Conservation (phyloP, 2,113 vertebrate genomes). For the Melierax canorus region DNA sequence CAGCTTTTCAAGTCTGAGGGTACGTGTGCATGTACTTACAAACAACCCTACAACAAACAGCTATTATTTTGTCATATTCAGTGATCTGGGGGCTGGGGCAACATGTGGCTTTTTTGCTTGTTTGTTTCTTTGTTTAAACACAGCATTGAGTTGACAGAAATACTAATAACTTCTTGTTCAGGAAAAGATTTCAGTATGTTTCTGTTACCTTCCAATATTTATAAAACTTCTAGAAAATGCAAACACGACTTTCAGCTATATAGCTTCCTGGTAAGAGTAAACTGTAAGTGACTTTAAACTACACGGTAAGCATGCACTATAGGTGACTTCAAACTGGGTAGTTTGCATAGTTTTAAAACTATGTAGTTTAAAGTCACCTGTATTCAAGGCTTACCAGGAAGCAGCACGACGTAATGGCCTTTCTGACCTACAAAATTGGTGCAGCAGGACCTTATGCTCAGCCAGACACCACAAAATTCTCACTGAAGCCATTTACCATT, state of each 20-base stretch:
- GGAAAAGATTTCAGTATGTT: not conserved
- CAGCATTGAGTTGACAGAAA: not conserved
- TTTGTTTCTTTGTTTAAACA: not conserved
- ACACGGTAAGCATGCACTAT: no score
- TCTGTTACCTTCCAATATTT: not conserved
- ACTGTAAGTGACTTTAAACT: not conserved
- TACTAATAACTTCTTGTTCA: not conserved
- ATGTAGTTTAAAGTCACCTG: not conserved
- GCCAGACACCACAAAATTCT: not conserved
- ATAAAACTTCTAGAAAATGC: not conserved
- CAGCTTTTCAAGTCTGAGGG: not conserved
- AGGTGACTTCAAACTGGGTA: not conserved
- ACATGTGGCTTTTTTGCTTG: not conserved
- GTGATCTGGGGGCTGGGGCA: not conserved
- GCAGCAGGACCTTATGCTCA: not conserved
- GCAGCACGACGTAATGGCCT: not conserved
- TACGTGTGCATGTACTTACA: not conserved
- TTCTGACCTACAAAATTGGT: not conserved
- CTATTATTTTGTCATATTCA: not conserved
- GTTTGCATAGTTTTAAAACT: not conserved
- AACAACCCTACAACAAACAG: not conserved
- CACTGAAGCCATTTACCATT: fast-evolving
- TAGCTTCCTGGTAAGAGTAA: not conserved
- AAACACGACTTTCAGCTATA: not conserved
- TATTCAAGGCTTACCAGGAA: not conserved